Evolutionary conservation across 2,113 vertebrate genomes (phyloP).

Genomic region (Psittacara wagleri): DNA sequence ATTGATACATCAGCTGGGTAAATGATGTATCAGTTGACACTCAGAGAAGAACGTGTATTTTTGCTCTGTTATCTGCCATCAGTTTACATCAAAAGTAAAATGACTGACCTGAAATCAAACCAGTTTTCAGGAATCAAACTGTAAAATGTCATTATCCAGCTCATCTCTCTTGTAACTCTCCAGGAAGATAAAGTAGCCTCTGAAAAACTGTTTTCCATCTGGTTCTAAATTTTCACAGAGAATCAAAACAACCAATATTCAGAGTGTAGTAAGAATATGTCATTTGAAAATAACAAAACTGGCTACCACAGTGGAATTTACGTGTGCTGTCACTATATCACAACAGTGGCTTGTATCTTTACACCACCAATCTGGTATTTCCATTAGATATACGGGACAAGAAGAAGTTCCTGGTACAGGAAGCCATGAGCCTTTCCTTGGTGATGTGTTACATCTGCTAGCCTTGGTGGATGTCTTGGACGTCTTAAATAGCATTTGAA

Average conservation of each 20-base stretch:
- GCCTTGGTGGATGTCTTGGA: neutral
- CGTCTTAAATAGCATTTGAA: neutral
- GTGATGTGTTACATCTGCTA: neutral
- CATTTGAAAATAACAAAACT: neutral
- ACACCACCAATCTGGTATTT: neutral
- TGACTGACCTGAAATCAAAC: slow-evolving; percentile 18
- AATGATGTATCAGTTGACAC: neutral
- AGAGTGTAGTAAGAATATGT: neutral
- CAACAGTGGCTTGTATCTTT: neutral
- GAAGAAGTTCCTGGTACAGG: neutral
- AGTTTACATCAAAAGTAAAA: neutral
- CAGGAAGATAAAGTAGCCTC: neutral
- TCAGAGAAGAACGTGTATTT: neutral
- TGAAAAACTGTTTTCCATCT: slow-evolving; percentile 11
- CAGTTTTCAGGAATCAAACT: neutral
- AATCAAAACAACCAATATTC: slow-evolving; percentile 1
- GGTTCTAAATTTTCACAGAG: neutral
- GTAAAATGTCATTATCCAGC: neutral
- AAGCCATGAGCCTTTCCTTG: neutral
- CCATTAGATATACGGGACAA: neutral
- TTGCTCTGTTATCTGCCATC: neutral
- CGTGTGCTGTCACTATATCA: neutral
- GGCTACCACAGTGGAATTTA: neutral
- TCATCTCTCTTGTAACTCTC: neutral
- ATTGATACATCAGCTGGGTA: slow-evolving; percentile 3